A percentile compares a stretch with the other conserved stretches of the same genome.
phyloP scores from a whole-genome alignment of 2,888 invertebrate genomes.

The Hipparchia semele region DNA sequence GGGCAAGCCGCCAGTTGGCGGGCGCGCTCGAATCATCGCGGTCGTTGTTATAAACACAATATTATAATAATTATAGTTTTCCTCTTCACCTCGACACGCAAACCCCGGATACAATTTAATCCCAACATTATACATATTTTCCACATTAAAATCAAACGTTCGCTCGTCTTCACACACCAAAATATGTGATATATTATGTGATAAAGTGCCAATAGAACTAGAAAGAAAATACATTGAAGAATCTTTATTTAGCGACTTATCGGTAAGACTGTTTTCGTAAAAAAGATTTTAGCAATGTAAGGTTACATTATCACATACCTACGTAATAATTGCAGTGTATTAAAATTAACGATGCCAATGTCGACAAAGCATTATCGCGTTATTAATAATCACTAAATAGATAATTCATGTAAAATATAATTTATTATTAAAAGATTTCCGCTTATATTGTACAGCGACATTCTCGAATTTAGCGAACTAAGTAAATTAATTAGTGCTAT shows the following conservation, averaged over 20 bases:
- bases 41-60: slow-evolving; percentile 38
- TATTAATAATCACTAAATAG: not conserved
- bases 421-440: too few species aligned
- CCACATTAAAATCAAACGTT: not conserved
- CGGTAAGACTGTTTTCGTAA: slow-evolving; percentile 34
- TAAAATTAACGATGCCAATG: not conserved
- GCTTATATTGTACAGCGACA: not conserved
- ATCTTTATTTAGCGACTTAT: slow-evolving; percentile 20
- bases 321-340: not conserved
- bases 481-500: not conserved
- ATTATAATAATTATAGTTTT: slow-evolving; percentile 15
- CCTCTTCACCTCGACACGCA: slow-evolving; percentile 18
- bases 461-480: not conserved
- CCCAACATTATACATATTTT: not conserved
- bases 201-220: slow-evolving; percentile 19
- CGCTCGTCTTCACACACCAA: not conserved
- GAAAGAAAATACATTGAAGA: slow-evolving; percentile 25
- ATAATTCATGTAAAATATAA: too few species aligned
- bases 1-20: slow-evolving; percentile 81
- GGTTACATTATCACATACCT: not conserved
- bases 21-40: slow-evolving; percentile 58
- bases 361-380: not conserved
- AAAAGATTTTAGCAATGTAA: not conserved
- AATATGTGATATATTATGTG: slow-evolving; percentile 18
- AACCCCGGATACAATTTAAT: not conserved